phyloP scores from a whole-genome alignment of 2,888 invertebrate genomes.

The Nomada goodeniana region DNA sequence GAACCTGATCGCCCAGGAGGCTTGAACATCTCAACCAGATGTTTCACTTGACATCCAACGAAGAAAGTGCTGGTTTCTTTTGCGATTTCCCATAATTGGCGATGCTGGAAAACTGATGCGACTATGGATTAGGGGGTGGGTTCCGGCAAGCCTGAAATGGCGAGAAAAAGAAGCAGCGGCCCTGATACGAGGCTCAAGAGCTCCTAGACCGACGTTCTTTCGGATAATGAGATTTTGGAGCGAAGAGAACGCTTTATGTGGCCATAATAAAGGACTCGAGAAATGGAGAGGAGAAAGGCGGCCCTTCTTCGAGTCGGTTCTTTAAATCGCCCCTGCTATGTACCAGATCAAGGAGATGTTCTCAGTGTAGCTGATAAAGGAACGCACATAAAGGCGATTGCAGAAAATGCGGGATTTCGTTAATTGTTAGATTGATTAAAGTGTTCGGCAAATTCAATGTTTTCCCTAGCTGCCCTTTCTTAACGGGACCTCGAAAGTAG shows the following conservation, averaged over 20 bases:
- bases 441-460: too few relatives aligned
- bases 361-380: background rate
- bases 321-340: constrained; percentile 4
- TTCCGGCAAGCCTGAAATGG: background rate
- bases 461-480: too few relatives aligned
- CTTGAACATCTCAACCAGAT: too few relatives aligned
- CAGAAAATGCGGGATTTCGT: too few relatives aligned
- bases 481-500: too few relatives aligned
- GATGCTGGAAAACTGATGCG: background rate
- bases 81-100: too few relatives aligned
- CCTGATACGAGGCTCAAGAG: background rate
- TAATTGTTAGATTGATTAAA: too few relatives aligned
- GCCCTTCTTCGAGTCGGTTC: background rate
- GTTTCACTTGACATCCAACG: too few relatives aligned
- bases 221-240: constrained; percentile 37
- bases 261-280: constrained; percentile 1
- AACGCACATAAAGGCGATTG: background rate
- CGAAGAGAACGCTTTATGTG: constrained; percentile 7
- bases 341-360: background rate
- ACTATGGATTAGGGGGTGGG: background rate
- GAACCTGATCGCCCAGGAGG: too few relatives aligned
- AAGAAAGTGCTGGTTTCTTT: too few relatives aligned
- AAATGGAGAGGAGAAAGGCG: background rate
- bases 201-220: constrained; percentile 7
- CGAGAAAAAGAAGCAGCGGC: background rate